phyloP scores from a whole-genome alignment of 2,113 vertebrate species.

The Columba janthina region DNA sequence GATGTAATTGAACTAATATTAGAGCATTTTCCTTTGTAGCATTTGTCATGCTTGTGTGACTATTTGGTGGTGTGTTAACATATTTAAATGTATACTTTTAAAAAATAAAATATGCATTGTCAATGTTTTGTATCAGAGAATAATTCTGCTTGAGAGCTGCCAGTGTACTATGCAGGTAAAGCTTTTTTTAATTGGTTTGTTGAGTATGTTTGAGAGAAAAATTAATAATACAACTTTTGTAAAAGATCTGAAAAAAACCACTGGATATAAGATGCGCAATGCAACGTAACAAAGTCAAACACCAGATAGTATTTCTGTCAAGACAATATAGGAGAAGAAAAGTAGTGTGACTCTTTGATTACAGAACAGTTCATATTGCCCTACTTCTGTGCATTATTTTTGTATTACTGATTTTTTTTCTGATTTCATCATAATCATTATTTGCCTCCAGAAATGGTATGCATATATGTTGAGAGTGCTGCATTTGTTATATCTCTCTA shows the following conservation, averaged over 20 bases:
- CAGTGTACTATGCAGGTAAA: neutral
- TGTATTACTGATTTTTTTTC: neutral
- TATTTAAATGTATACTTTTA: neutral
- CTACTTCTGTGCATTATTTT: neutral
- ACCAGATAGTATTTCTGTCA: conserved; percentile 21
- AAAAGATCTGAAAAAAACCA: conserved; percentile 44
- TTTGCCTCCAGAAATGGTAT: neutral
- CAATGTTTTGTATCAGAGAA: neutral
- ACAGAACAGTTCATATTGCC: neutral
- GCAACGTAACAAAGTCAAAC: neutral
- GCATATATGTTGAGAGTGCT: neutral
- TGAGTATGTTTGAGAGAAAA: conserved; percentile 46
- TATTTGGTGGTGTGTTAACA: neutral
- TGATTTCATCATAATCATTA: neutral
- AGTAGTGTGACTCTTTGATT: neutral
- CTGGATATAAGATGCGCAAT: neutral
- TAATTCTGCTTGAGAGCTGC: neutral
- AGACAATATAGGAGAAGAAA: neutral
- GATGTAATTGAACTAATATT: neutral
- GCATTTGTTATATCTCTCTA: neutral
- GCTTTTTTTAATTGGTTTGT: conserved; percentile 42
- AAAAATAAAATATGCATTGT: neutral
- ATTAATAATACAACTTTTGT: neutral
- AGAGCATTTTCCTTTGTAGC: neutral
- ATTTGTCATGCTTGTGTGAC: neutral